Base-by-base conservation (phyloP, 2,113 vertebrate genomes). In the Brachypteracias leptosomus region DNA sequence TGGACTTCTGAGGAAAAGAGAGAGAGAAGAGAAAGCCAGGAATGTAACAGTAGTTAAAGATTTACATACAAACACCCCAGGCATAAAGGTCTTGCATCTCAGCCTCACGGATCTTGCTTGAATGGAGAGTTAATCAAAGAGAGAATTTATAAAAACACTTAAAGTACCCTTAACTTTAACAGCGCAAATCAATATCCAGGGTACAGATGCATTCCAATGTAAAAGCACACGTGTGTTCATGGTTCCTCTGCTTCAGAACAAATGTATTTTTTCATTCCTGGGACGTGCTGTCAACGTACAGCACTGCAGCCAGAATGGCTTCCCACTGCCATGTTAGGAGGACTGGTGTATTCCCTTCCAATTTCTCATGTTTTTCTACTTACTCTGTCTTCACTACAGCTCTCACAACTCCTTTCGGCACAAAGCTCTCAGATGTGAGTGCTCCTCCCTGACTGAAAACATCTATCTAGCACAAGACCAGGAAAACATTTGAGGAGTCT, bases 251-350 rank as follows among this genome's bases (percentile, higher is more conserved):
- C 38, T 80, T 25, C 71, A 51, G 44, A 72, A 14, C 16, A 51
- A 51, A 76, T 3, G 2, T 12, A 16, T 2, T 6, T 4, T 68
- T 87, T 40, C 12, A 71, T 73, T 52, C 36, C 29, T 38, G n/a
- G 38, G 26, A 26, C 6, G 52, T 35, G n/a, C 22, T 35, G 0
- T 7, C 3, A 3, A 25, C 5, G 2, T 24, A 44, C 4, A 31
- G 24, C 51, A 4, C 17, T 9, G 2, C 29, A 68, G 67, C 28
- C 62, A 57, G 22, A 21, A 12, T 2, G 3, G 5, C 17, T 68
- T 52, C 63, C 76, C 4, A 2, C 22, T 82, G 66, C 70, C 22
- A 1, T 3, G 16, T 21, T 65, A 14, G 33, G 38, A 91, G 22
- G 42, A 70, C 16, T 11, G 5, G 12, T 38, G 26, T 4, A 11